Conservation (phyloP, 1,140 invertebrate species). For the Aleiodes sp. region DNA sequence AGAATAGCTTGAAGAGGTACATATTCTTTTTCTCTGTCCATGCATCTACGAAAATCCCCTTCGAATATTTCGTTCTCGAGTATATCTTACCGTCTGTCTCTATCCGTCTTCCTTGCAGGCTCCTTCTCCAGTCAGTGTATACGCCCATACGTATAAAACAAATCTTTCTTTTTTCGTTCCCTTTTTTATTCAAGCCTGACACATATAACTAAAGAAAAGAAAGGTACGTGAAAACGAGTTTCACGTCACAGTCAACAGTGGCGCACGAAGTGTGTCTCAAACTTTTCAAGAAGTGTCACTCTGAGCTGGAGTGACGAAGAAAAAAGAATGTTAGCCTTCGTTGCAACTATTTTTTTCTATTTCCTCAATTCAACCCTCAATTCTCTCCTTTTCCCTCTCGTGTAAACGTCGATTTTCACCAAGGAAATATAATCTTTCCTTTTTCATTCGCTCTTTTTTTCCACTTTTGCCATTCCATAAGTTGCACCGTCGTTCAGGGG, state of each 20-base stretch:
- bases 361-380: not conserved
- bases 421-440: not conserved
- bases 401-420: slow-evolving; percentile 2
- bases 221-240: slow-evolving; percentile 16
- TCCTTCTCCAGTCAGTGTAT: not conserved
- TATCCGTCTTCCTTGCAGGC: not conserved
- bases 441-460: too few relatives aligned
- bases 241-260: slow-evolving; percentile 14
- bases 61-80: not conserved
- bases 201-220: not conserved
- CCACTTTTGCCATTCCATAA: not conserved
- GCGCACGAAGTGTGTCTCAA: not conserved
- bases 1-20: not conserved
- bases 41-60: not conserved
- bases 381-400: not conserved
- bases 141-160: too few relatives aligned
- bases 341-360: not conserved
- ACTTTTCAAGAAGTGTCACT: slow-evolving; percentile 13
- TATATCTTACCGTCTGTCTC: not conserved
- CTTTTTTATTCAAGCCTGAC: not conserved
- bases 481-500: not conserved
- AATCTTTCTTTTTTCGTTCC: too few relatives aligned
- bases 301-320: not conserved
- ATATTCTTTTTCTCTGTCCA: not conserved
- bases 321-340: not conserved